phyloP scores from a whole-genome alignment of 2,797 vertebrate species.

The Ptychadena robeensis region DNA sequence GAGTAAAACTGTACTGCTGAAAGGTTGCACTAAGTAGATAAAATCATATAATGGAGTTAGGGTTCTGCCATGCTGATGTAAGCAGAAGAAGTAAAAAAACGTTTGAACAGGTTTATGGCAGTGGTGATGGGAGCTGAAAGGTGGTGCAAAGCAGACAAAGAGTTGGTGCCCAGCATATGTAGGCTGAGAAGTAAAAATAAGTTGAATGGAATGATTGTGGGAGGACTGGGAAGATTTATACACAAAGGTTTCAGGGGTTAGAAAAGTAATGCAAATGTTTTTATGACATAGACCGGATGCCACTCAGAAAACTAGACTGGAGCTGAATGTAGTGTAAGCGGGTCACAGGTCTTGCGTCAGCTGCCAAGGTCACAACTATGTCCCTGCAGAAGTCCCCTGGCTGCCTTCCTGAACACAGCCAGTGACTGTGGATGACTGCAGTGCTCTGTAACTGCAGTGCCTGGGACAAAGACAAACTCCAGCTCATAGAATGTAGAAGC shows the following conservation, averaged over 20 bases:
- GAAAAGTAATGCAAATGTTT: not conserved
- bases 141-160: too few species aligned
- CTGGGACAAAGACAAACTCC: not conserved
- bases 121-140: too few species aligned
- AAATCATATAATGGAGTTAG: too few species aligned
- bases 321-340: not conserved
- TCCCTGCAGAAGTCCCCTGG: constrained; percentile 2
- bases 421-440: not conserved
- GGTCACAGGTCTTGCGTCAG: constrained; percentile 6
- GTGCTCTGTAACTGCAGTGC: not conserved
- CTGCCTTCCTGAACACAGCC: not conserved
- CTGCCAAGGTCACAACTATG: not conserved
- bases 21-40: too few species aligned
- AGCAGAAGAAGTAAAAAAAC: too few species aligned
- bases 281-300: not conserved
- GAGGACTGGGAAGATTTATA: too few species aligned
- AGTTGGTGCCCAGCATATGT: too few species aligned
- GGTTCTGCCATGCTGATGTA: too few species aligned
- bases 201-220: too few species aligned
- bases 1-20: too few species aligned
- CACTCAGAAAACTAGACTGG: not conserved
- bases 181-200: too few species aligned
- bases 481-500: too few species aligned
- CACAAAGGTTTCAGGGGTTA: not conserved
- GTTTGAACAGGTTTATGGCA: not conserved